Percentiles rank a stretch among this genome's conserved stretches.
phyloP scores from a whole-genome alignment of 2,888 invertebrate genomes.

The Dasypogon diadema region DNA sequence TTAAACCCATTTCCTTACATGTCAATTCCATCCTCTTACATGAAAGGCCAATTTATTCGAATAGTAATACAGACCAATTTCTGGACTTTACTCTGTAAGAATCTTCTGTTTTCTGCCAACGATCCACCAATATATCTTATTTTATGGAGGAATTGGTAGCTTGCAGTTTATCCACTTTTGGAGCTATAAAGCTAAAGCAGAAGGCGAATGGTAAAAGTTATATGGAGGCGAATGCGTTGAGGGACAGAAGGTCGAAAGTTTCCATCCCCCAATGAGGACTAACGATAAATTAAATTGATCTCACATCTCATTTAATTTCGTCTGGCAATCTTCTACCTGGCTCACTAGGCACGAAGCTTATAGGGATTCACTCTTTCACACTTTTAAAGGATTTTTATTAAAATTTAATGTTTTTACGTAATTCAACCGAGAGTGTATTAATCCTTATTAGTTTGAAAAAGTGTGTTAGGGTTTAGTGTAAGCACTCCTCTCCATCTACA shows the following conservation, averaged over 20 bases:
- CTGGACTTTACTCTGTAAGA: not conserved
- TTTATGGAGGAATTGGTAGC: conserved; percentile 45
- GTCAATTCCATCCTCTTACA: conserved; percentile 64
- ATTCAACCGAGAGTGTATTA: no score
- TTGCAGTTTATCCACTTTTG: conserved; percentile 18
- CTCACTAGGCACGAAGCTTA: not conserved
- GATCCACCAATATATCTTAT: conserved; percentile 47
- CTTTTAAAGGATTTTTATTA: not conserved
- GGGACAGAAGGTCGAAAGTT: not conserved
- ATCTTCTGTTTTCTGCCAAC: conserved; percentile 44
- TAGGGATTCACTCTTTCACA: not conserved
- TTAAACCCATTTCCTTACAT: conserved; percentile 67
- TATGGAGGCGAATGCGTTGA: not conserved
- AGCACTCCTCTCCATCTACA: no score
- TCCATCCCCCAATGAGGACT: conserved; percentile 4
- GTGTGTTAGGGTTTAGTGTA: no score
- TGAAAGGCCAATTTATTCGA: conserved; percentile 56
- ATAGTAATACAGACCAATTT: conserved; percentile 35
- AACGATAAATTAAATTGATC: conserved; percentile 55
- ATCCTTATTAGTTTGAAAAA: not conserved
- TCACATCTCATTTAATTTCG: conserved; percentile 52
- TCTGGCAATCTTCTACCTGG: not conserved
- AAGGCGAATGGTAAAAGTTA: not conserved
- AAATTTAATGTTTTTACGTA: no score
- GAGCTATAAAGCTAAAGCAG: not conserved